Evolutionary conservation across 2,888 invertebrate species (phyloP).

Genomic region (Tanytarsus gracilentus): DNA sequence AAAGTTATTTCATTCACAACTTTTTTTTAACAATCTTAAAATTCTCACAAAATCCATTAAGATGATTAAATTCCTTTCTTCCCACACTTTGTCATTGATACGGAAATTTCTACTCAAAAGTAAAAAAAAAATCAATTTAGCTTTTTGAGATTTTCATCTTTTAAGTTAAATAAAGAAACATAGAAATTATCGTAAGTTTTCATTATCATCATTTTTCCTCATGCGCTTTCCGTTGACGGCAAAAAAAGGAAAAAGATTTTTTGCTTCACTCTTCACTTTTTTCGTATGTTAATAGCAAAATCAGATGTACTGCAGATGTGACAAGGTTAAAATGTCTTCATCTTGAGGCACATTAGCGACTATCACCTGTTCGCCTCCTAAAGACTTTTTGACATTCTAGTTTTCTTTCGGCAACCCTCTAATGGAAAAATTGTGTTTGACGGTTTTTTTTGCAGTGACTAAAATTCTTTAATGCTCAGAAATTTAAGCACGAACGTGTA

Average conservation of each 20-base stretch:
- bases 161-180: background rate
- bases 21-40: too few species aligned
- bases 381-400: background rate
- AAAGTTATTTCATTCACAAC: background rate
- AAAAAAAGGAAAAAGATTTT: background rate
- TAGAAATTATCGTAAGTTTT: slow-evolving; percentile 1
- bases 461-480: background rate
- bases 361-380: background rate
- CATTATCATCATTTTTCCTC: background rate
- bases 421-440: slow-evolving; percentile 7
- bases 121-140: too few species aligned
- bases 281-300: background rate
- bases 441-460: too few species aligned
- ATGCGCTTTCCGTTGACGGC: background rate
- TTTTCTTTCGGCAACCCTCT: background rate
- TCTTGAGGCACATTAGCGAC: background rate
- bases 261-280: background rate
- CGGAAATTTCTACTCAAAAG: too few species aligned
- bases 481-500: background rate
- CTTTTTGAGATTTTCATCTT: background rate
- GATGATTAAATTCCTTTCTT: too few species aligned
- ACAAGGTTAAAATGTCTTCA: slow-evolving; percentile 9
- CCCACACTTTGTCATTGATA: too few species aligned
- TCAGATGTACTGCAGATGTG: background rate
- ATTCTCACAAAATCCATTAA: too few species aligned